Evolutionary conservation across 2,888 invertebrate genomes (phyloP).

Genomic region (Harpagoxenus sublaevis): DNA sequence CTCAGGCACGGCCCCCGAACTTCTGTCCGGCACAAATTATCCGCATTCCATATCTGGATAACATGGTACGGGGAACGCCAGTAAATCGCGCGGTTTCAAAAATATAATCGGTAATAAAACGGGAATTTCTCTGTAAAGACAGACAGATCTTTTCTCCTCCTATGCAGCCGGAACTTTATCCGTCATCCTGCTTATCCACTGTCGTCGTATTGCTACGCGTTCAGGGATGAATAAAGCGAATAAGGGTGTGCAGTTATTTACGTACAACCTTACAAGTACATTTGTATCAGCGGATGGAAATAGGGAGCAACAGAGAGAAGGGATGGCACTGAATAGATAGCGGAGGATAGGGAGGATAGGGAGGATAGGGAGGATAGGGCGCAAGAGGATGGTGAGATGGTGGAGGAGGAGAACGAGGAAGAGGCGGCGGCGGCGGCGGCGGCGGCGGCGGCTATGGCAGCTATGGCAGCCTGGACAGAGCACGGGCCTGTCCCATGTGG

Average conservation of each 20-base stretch:
- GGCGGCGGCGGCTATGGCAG: background rate
- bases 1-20: conserved; percentile 44
- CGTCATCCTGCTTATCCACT: conserved; percentile 54
- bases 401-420: conserved; percentile 24
- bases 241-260: conserved; percentile 70
- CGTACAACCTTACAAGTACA: conserved; percentile 60
- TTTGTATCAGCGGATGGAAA: conserved; percentile 46
- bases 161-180: conserved; percentile 67
- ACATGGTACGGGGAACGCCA: conserved; percentile 27
- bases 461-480: conserved; percentile 70
- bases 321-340: conserved; percentile 55
- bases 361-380: background rate
- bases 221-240: conserved; percentile 52
- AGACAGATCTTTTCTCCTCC: conserved; percentile 51
- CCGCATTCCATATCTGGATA: conserved; percentile 71
- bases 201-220: conserved; percentile 52
- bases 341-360: no score
- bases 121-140: conserved; percentile 75
- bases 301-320: conserved; percentile 58
- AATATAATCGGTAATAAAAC: conserved; percentile 67
- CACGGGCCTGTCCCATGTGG: conserved; percentile 82
- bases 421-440: background rate
- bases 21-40: conserved; percentile 61
- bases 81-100: conserved; percentile 29
- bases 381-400: conserved; percentile 36